A percentile compares a stretch with the other conserved stretches of the same genome.
Conservation (phyloP, 2,888 invertebrate genomes). For the Polyploca ridens region DNA sequence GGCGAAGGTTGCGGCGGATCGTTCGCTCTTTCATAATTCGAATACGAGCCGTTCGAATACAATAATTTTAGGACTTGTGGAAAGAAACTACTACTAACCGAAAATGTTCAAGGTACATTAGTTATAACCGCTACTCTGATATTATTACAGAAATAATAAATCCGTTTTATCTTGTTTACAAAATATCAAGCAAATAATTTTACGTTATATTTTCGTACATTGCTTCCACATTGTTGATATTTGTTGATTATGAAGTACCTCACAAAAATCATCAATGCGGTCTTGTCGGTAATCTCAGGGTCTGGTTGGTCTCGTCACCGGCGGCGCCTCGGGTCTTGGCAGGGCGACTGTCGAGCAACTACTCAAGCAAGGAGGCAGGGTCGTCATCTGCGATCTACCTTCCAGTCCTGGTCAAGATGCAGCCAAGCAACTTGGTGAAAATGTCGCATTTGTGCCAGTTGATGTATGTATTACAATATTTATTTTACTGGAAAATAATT, state of each 20-base stretch:
- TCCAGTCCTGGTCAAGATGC: conserved; percentile 92
- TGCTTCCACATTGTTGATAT: background rate
- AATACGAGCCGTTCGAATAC: background rate
- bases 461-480: conserved; percentile 86
- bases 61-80: background rate
- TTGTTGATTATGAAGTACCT: background rate
- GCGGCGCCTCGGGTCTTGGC: conserved; percentile 98
- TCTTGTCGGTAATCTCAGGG: conserved; percentile 80
- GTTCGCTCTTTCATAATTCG: no score
- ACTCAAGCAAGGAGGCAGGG: conserved; percentile 92
- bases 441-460: conserved; percentile 92
- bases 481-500: no score
- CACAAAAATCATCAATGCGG: no score
- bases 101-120: conserved; percentile 3
- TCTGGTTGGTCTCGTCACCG: conserved; percentile 95
- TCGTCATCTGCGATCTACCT: conserved; percentile 95
- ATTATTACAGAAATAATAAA: no score
- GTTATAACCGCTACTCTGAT: background rate
- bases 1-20: background rate
- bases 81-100: background rate
- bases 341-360: conserved; percentile 94
- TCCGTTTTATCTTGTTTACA: no score
- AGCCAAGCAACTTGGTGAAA: conserved; percentile 89
- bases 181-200: background rate
- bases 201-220: background rate